Conservation (phyloP, 1,140 invertebrate species). For the Ephestia elutella region DNA sequence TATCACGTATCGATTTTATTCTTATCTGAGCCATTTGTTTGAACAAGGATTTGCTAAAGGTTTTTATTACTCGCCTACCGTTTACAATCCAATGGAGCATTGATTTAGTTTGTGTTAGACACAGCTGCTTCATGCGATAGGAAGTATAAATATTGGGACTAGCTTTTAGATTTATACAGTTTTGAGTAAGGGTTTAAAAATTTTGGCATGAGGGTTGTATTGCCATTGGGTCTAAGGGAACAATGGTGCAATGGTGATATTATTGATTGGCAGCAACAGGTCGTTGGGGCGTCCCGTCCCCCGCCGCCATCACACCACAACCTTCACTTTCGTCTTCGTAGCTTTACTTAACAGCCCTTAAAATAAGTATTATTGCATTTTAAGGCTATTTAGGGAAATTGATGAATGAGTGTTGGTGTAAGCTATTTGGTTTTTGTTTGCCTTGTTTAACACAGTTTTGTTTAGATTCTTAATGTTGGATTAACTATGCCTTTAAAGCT, state of each 20-base stretch:
- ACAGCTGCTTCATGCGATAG: not conserved
- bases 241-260: constrained; percentile 51
- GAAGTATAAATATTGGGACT: too few species aligned
- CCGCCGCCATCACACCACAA: constrained; percentile 27
- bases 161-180: not conserved
- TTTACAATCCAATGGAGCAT: constrained; percentile 24
- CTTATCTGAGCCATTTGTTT: constrained; percentile 36
- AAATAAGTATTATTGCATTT: constrained; percentile 8
- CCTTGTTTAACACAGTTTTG: not conserved
- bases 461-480: too few species aligned
- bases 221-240: constrained; percentile 17
- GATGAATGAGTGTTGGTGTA: not conserved
- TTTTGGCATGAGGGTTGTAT: not conserved
- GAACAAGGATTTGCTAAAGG: constrained; percentile 36
- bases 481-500: too few species aligned
- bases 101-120: constrained; percentile 25
- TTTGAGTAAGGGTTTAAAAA: not conserved
- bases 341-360: constrained; percentile 30
- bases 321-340: constrained; percentile 54
- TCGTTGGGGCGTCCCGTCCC: constrained; percentile 56
- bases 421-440: not conserved
- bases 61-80: constrained; percentile 33
- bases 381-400: not conserved
- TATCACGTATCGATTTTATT: constrained; percentile 19
- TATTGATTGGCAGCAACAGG: constrained; percentile 69